Base-by-base conservation (phyloP, 2,113 vertebrate species). In the Girardinichthys multiradiatus region DNA sequence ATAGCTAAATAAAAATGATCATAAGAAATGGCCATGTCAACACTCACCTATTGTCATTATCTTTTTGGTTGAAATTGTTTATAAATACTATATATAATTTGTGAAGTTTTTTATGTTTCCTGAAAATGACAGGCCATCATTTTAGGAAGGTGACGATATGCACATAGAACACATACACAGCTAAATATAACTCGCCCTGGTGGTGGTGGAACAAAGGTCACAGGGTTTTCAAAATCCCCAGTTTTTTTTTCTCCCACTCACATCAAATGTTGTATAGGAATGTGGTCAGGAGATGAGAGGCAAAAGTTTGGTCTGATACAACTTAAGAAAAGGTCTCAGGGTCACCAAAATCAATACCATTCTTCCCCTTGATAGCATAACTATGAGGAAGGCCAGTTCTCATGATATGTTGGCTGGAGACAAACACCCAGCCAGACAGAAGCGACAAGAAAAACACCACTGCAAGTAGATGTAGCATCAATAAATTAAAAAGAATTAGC, bases 341-440 rank as follows among this genome's bases (percentile, higher is more conserved):
- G 85, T 89, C 81, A 79, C 7, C 5, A 17, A 30, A 78, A 84
- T 81, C 84, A 29, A 82, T 87, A 71, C 1, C 11, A n/a, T 14
- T 59, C 19, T 24, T 61, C 29, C 51, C 39, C 30, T 64, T 70
- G 74, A 67, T 64, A 42, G 48, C 45, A 45, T 17, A 45, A 45
- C 19, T 17, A 76, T 5, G 51, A 48, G 63, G 0, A 69, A 42
- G 0, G 15, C 60, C 28, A 76, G 73, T 26, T 74, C 58, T 71
- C 35, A 45, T 62, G n/a, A 69, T 45, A 5, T 45, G 42, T 45
- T 48, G 68, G 57, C 33, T 60, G 64, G 66, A 57, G 48, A 61
- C 37, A 68, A 62, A 69, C 68, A 66, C 59, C 42, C 15, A 65
- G 1, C 35, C 21, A 0, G 60, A 57, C 29, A 48, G 24, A 69